These are phyloP conservation scores for Arrhamphus sclerolepis DNA, from an alignment of 2,797 vertebrate species.

Conservation along the genomic window DNA sequence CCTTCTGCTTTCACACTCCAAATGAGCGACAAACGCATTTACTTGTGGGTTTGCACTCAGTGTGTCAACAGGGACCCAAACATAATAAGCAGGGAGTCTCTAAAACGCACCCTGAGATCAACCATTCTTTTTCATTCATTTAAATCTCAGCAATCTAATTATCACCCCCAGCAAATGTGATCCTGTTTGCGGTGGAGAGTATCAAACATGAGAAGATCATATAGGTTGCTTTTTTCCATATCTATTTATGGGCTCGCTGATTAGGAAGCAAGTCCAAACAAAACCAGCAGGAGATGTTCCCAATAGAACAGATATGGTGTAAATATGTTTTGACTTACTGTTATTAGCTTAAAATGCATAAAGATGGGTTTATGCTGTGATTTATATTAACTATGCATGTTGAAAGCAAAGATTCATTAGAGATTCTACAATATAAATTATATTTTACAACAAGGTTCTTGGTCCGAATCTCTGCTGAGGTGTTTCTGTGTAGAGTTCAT, in stretches of 20 bases:
- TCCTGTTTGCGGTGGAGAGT: conserved; percentile 37
- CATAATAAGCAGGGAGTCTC: conserved; percentile 59
- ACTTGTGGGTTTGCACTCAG: conserved; percentile 49
- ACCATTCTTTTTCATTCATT: conserved; percentile 33
- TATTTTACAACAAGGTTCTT: neutral
- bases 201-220: conserved; percentile 32
- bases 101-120: conserved; percentile 37
- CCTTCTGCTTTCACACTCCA: conserved; percentile 52
- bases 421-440: conserved; percentile 26
- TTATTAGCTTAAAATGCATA: conserved; percentile 12
- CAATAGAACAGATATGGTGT: conserved; percentile 14
- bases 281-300: conserved; percentile 17
- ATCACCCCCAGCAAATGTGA: conserved; percentile 67
- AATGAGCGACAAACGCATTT: conserved; percentile 61
- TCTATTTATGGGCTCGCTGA: conserved; percentile 60
- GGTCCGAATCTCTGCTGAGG: neutral
- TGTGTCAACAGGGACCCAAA: conserved; percentile 53
- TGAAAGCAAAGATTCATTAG: conserved; percentile 26
- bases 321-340: conserved; percentile 14
- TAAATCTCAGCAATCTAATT: conserved; percentile 63
- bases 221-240: conserved; percentile 30
- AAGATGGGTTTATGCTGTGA: neutral
- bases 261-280: conserved; percentile 58
- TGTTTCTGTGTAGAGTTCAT: no score
- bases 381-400: conserved; percentile 33